These are phyloP conservation scores for Nomada fabriciana DNA, from an alignment of 2,888 invertebrate genomes.

Conservation along the genomic window DNA sequence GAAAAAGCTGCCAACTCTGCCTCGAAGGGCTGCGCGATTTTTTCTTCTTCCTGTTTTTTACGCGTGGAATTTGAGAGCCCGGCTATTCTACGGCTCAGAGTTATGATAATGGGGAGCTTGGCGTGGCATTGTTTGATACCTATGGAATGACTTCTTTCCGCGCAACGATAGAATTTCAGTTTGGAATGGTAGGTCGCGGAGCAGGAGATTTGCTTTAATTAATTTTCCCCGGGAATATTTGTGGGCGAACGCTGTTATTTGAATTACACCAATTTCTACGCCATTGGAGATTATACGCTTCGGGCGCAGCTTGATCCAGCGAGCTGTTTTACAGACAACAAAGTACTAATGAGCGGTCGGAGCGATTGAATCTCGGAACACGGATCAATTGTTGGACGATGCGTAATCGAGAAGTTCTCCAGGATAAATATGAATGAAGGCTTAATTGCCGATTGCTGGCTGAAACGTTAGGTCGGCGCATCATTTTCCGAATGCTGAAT, in stretches of 20 bases:
- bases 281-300: not conserved
- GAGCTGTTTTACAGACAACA: slow-evolving; percentile 1
- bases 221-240: not conserved
- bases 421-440: slow-evolving; percentile 2
- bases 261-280: not conserved
- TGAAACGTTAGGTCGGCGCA: not conserved
- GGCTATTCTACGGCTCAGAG: not conserved
- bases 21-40: not conserved
- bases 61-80: no score
- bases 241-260: no score
- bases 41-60: not conserved
- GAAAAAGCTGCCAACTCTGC: not conserved
- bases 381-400: not conserved
- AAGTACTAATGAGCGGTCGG: slow-evolving; percentile 20
- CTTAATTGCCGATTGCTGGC: slow-evolving; percentile 43
- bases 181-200: no score
- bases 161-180: no score
- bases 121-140: no score
- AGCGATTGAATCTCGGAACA: slow-evolving; percentile 17
- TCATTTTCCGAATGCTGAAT: slow-evolving; percentile 15
- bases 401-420: not conserved
- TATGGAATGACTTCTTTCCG: no score
- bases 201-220: not conserved
- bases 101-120: not conserved
- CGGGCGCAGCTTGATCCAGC: not conserved